Evolutionary conservation across 2,797 vertebrate species (phyloP), one percentile per base, ranked within the genome.

Genomic region (Choloepus didactylus): DNA sequence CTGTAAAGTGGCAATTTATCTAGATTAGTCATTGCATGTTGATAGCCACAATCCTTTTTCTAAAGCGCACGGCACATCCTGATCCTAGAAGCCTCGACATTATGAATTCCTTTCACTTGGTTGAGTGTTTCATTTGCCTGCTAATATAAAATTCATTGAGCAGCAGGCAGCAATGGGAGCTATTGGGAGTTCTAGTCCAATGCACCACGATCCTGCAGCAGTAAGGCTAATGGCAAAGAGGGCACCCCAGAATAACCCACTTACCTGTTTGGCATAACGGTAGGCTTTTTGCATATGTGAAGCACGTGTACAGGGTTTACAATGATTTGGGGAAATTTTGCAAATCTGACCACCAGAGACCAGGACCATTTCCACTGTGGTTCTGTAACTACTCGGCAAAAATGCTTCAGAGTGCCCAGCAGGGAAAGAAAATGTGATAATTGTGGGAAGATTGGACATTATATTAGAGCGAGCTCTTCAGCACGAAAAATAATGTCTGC

Each of bases 111-210:
- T 95, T 95, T 96, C 96, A 97, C 84, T 97, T 88, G 94, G 96
- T 80, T 95, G 96, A 97, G 91, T 93, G 95, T 96, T 97, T 97
- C 96, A 97, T 97, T 96, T 97, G 95, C 94, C 87, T 97, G 87
- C 96, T 98, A 97, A 98, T 97, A 96, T 88, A 97, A 97, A 97
- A 97, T 97, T 93, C 95, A 97, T 18, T 95, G 96, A 97, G 95
- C 93, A 97, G 96, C 91, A 95, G 95, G 93, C 89, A 92, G 95
- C 93, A 92, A 94, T 73, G 1, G 5, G 89, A 95, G 93, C 83
- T 96, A 84, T 96, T 91, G 89, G 87, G 94, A 95, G 94, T 96
- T 96, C 89, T 95, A 96, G 95, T 76, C 96, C 95, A 91, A 8
- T 86, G 81, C 69, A 92, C 93, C 91, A 93, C 89, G 84, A 90